Evolutionary conservation across 2,797 vertebrate species (phyloP).

Genomic region (Taeniopygia guttata): DNA sequence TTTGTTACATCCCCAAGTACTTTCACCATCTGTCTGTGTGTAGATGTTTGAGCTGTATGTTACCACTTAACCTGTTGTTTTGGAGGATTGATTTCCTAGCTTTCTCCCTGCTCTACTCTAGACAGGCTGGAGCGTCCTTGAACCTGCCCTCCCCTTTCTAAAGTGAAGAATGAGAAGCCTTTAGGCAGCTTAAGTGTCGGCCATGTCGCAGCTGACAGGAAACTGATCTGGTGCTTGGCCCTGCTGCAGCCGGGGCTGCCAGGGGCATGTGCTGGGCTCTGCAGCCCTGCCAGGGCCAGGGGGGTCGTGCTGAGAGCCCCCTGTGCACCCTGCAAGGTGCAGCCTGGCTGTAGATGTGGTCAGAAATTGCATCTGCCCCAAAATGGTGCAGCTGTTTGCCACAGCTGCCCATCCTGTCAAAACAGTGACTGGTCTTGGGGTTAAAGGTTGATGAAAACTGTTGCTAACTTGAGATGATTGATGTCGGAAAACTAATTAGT

Average conservation of each 20-base stretch:
- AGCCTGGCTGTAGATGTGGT: constrained; percentile 66
- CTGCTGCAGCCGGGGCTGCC: constrained; percentile 11
- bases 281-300: not conserved
- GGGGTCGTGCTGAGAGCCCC: not conserved
- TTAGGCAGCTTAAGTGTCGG: constrained; percentile 74
- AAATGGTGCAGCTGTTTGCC: constrained; percentile 51
- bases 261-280: not conserved
- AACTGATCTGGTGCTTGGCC: constrained; percentile 73
- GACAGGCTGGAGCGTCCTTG: constrained; percentile 71
- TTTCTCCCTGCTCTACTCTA: not conserved
- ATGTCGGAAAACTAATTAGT: constrained; percentile 71
- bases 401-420: constrained; percentile 77
- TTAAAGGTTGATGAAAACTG: constrained; percentile 71
- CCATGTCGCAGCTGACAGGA: constrained; percentile 76
- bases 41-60: accelerated
- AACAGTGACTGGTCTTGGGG: constrained; percentile 63
- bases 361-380: constrained; percentile 76
- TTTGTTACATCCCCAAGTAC: not conserved
- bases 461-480: constrained; percentile 73
- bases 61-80: not conserved
- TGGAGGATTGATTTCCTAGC: not conserved
- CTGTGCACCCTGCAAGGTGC: not conserved
- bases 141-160: constrained; percentile 72
- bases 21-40: not conserved
- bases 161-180: constrained; percentile 74